Percentiles rank a stretch among this genome's conserved stretches.
phyloP scores from a whole-genome alignment of 2,797 vertebrate species.

The Chaenodraco wilsoni region DNA sequence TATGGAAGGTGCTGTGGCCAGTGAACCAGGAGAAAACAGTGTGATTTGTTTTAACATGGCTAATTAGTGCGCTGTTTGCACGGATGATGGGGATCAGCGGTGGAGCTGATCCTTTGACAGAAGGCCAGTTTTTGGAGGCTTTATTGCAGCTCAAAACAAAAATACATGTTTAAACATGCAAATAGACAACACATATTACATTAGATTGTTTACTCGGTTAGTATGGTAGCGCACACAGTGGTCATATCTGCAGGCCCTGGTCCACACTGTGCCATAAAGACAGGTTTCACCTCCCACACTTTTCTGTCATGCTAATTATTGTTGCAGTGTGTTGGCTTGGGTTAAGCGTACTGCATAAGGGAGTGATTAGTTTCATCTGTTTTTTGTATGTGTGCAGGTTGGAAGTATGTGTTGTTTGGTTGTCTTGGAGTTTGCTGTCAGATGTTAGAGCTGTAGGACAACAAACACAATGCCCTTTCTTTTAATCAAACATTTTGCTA shows the following conservation, averaged over 20 bases:
- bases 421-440: conserved; percentile 9
- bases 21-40: conserved; percentile 65
- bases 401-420: background rate
- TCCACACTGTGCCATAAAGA: conserved; percentile 15
- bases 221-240: background rate
- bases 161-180: conserved; percentile 11
- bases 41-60: conserved; percentile 64
- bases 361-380: conserved; percentile 28
- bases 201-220: conserved; percentile 9
- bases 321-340: conserved; percentile 27
- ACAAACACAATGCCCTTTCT: background rate
- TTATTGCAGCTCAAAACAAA: conserved; percentile 1
- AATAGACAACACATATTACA: background rate
- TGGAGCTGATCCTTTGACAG: conserved; percentile 61
- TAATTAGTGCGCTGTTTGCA: conserved; percentile 72
- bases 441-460: background rate
- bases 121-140: conserved; percentile 33
- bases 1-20: conserved; percentile 67
- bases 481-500: background rate
- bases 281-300: conserved; percentile 17
- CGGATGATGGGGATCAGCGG: conserved; percentile 61
- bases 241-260: background rate
- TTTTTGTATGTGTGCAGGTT: conserved; percentile 4
- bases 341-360: conserved; percentile 24
- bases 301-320: conserved; percentile 54